These are phyloP conservation scores for Drosophila ironensis DNA, from an alignment of 1,140 invertebrate species.

Conservation along the genomic window DNA sequence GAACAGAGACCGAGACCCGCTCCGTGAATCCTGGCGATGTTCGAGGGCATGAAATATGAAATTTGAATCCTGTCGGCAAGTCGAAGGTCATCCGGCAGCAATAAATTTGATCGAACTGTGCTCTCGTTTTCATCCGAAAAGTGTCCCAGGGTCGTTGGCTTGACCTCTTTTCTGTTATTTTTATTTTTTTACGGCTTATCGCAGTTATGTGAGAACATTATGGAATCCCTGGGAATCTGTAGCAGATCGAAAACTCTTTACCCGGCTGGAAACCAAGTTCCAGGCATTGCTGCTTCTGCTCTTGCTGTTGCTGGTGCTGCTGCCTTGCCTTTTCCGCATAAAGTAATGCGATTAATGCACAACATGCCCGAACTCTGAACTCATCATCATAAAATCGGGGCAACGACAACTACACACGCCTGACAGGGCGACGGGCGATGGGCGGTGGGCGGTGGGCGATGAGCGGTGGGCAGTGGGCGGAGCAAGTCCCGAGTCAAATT, in stretches of 20 bases:
- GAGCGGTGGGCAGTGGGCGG: slow-evolving; percentile 1
- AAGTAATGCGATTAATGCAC: slow-evolving; percentile 66
- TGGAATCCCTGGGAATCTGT: slow-evolving; percentile 50
- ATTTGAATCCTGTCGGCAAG: slow-evolving; percentile 55
- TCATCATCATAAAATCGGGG: slow-evolving; percentile 75
- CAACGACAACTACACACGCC: slow-evolving; percentile 53
- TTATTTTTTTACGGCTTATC: slow-evolving; percentile 33
- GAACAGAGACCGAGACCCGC: slow-evolving; percentile 9
- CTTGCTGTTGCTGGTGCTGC: background rate
- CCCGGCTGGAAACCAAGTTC: slow-evolving; percentile 8
- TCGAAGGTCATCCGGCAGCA: slow-evolving; percentile 58
- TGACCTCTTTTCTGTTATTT: slow-evolving; percentile 16
- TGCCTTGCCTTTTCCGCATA: slow-evolving; percentile 11
- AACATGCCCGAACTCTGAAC: slow-evolving; percentile 74
- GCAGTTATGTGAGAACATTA: slow-evolving; percentile 46
- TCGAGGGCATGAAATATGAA: slow-evolving; percentile 67
- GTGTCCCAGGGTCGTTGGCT: slow-evolving; percentile 33
- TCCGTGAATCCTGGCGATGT: slow-evolving; percentile 57
- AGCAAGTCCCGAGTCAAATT: slow-evolving; percentile 56
- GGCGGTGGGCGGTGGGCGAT: background rate
- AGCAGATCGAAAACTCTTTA: slow-evolving; percentile 52
- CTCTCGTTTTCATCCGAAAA: slow-evolving; percentile 64
- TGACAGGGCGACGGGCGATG: background rate
- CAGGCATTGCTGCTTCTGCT: too few species aligned
- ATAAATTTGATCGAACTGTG: slow-evolving; percentile 61